These are phyloP conservation scores for Ptilorrhoa leucosticta DNA, from an alignment of 2,113 vertebrate genomes.

Conservation along the genomic window DNA sequence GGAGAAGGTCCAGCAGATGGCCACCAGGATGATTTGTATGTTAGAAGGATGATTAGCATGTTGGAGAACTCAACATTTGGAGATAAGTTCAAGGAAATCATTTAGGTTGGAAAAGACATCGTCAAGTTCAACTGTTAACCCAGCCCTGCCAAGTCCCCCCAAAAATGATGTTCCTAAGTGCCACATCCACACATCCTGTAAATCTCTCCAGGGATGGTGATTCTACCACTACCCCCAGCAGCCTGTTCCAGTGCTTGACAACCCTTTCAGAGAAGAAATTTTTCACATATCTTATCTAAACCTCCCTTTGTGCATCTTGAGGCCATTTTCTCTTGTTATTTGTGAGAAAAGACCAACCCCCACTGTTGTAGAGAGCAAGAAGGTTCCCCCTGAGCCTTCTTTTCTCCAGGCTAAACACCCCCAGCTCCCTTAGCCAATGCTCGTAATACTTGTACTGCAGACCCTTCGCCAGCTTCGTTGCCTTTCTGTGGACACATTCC, in stretches of 20 bases:
- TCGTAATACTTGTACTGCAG: background rate
- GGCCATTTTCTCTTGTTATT: background rate
- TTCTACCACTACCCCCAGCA: background rate
- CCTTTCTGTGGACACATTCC: background rate
- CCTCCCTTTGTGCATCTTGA: background rate
- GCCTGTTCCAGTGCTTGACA: background rate
- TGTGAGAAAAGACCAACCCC: background rate
- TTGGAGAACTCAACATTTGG: background rate
- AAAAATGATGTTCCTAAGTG: background rate
- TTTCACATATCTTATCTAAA: background rate
- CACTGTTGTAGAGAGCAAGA: background rate
- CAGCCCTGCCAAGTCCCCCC: background rate
- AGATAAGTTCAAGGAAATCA: background rate
- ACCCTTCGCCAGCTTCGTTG: background rate
- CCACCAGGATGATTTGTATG: background rate
- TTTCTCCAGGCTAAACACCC: background rate
- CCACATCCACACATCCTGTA: background rate
- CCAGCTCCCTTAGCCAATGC: background rate
- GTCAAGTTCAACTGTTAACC: background rate
- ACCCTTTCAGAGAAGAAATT: background rate
- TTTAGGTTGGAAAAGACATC: background rate
- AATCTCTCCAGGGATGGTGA: background rate
- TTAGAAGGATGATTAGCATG: background rate
- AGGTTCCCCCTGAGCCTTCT: background rate
- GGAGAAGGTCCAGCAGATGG: background rate